Conservation (phyloP, 2,113 vertebrate genomes). For the Percina caprodes region DNA sequence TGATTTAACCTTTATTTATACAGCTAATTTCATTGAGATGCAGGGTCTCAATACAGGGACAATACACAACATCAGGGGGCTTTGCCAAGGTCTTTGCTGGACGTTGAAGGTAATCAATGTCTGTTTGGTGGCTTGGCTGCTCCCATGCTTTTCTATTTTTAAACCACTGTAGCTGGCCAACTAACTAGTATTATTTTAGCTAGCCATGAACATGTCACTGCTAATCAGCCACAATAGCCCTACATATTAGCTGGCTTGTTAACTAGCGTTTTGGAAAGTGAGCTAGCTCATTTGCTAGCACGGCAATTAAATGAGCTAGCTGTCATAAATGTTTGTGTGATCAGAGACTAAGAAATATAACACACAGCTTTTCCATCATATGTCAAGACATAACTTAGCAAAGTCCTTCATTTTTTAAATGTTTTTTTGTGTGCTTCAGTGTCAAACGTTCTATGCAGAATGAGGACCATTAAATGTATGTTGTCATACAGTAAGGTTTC, state of each 20-base stretch:
- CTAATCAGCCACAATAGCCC: neutral
- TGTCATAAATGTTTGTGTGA: neutral
- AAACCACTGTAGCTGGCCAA: neutral
- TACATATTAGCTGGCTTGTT: neutral
- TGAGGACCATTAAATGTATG: neutral
- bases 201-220: neutral
- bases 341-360: neutral
- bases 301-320: neutral
- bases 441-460: neutral
- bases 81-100: too few relatives aligned
- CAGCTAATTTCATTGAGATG: too few relatives aligned
- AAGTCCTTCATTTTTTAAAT: neutral
- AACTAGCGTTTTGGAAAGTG: neutral
- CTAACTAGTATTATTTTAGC: neutral
- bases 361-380: neutral
- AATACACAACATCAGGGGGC: too few relatives aligned
- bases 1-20: too few relatives aligned
- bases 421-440: neutral
- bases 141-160: neutral
- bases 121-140: neutral
- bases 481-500: neutral
- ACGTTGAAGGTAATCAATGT: too few relatives aligned
- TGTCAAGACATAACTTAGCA: neutral
- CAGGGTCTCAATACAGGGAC: too few relatives aligned
- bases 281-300: neutral